Conservation (phyloP, 2,888 invertebrate genomes). For the Orthosia gothica region DNA sequence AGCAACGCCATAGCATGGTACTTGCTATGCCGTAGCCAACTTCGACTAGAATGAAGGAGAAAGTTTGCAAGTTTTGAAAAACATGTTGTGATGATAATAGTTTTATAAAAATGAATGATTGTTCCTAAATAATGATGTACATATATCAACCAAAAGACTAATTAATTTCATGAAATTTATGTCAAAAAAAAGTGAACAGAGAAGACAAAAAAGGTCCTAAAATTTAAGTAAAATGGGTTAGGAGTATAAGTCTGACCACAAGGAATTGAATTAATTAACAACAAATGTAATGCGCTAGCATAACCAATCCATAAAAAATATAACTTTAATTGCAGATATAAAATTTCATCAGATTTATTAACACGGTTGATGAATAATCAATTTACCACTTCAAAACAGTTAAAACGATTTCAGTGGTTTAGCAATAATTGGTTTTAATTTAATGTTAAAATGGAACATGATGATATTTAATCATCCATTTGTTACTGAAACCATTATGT, state of each 20-base stretch:
- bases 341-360: background rate
- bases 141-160: background rate
- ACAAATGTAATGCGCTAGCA: background rate
- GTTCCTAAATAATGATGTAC: background rate
- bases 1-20: background rate
- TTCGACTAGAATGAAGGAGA: background rate
- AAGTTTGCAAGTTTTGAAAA: background rate
- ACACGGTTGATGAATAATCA: conserved; percentile 30
- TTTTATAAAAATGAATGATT: no score
- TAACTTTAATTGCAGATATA: background rate
- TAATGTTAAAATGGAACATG: background rate
- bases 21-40: background rate
- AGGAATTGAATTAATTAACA: background rate
- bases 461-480: conserved; percentile 17
- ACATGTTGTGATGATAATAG: no score
- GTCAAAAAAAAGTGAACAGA: background rate
- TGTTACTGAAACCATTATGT: background rate
- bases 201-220: background rate
- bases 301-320: background rate
- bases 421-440: conserved; percentile 35
- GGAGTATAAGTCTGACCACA: background rate
- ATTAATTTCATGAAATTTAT: background rate
- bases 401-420: conserved; percentile 39
- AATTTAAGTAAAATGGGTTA: background rate
- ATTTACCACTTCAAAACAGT: conserved; percentile 2